Conservation (phyloP, 1,140 invertebrate genomes). For the Drosophila persimilis region DNA sequence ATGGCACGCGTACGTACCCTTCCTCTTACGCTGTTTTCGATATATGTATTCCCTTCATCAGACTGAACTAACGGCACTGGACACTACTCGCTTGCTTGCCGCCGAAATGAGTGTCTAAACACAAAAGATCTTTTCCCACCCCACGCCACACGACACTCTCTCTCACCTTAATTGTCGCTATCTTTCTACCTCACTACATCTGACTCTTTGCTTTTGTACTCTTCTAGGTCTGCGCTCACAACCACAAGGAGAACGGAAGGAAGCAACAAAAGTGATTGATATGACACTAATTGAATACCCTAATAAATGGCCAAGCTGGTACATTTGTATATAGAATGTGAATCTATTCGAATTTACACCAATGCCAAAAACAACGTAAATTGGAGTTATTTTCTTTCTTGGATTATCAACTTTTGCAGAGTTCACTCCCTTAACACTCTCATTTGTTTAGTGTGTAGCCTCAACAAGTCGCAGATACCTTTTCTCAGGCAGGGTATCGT, state of each 20-base stretch:
- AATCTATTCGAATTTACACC: no score
- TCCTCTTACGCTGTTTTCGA: no score
- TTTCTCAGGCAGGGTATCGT: neutral
- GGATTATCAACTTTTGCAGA: no score
- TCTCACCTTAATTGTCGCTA: neutral
- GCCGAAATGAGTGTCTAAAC: no score
- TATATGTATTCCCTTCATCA: no score
- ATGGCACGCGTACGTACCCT: no score
- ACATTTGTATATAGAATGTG: neutral
- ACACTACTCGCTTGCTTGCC: no score
- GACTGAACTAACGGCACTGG: neutral
- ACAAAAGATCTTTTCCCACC: no score
- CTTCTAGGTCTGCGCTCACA: neutral
- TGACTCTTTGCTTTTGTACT: slow-evolving; percentile 1
- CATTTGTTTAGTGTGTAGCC: neutral
- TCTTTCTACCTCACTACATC: neutral
- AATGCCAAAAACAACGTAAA: neutral
- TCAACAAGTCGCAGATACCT: neutral
- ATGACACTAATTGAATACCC: neutral
- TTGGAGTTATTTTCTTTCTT: no score
- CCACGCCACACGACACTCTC: neutral
- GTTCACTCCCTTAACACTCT: no score
- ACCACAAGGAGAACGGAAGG: neutral
- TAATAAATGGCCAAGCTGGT: neutral
- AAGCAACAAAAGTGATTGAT: no score